Evolutionary conservation across 2,113 vertebrate genomes (phyloP), one percentile per base, ranked within the genome.

Genomic region (Pachyramphus minor): DNA sequence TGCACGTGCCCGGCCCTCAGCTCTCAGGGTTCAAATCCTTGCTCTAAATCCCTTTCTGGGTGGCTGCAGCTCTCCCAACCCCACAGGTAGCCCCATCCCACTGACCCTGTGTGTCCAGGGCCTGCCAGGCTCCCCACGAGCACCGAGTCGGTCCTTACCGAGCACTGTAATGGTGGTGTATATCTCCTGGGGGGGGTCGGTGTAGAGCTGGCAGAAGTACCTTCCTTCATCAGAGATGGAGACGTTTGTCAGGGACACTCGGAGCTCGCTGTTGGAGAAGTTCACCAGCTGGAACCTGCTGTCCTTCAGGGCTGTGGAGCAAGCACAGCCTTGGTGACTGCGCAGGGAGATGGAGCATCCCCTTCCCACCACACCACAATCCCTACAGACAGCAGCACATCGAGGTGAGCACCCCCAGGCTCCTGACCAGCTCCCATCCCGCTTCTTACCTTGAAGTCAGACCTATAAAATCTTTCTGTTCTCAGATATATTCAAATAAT

Each of bases 241-340:
- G 97, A 99, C 99, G 30, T 99, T 99, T n/a, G 99, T 99, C 98
- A 99, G 95, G 16, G 99, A 99, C 91, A 99, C 99, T 55, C 98
- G 98, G 84, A 99, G 98, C 97, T 99, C 99, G 53, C 99, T 99
- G 98, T 99, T 99, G 78, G 99, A 99, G 98, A 99, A 99, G 98
- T 99, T 99, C 97, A 99, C 99, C 98, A 99, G 97, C 99, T 99
- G 99, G 98, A 99, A 99, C 95, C 99, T 98, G 98, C 99, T 99
- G 98, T 99, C 99, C 98, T 99, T 99, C 98, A 99, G 97, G 30
- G 99, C 99, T 99, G 98, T 3, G 45, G 87, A 96, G 95, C 89
- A 97, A 95, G 95, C 67, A 97, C 72, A 93, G 30, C 55, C 73
- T 63, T 3, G 64, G 94, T 30, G 80, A 89, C 11, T 2, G 35